Conservation (phyloP, 2,113 vertebrate species). For the Hiodon alosoides region DNA sequence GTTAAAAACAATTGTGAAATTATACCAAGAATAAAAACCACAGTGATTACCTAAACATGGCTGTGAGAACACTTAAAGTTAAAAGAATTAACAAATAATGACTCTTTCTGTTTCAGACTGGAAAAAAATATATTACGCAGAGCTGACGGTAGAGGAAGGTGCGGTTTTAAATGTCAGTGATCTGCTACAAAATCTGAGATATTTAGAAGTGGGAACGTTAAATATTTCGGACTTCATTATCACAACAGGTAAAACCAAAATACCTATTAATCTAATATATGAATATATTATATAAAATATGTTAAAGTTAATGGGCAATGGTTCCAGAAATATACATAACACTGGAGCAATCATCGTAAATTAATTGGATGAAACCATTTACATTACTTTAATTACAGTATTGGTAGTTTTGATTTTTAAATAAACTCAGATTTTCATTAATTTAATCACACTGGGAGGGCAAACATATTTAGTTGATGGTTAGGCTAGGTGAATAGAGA, state of each 20-base stretch:
- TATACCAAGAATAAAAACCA: no score
- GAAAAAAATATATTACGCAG: conserved; percentile 40
- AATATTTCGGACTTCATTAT: rapidly evolving
- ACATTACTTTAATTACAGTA: no score
- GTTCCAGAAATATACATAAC: background rate
- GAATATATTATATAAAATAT: background rate
- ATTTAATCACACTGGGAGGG: no score
- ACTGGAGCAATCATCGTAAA: no score
- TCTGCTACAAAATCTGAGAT: rapidly evolving
- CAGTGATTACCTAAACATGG: no score
- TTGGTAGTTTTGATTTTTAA: no score
- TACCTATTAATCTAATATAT: background rate
- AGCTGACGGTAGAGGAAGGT: conserved; percentile 31
- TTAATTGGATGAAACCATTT: no score
- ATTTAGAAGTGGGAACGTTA: rapidly evolving
- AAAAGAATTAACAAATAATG: background rate
- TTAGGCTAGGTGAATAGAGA: no score
- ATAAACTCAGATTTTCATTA: no score
- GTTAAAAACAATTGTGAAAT: no score
- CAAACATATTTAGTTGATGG: no score
- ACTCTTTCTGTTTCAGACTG: conserved; percentile 30
- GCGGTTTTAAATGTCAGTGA: rapidly evolving
- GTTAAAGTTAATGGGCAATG: background rate
- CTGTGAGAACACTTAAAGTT: no score
- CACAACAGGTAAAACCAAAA: conserved; percentile 48